Percentiles rank a stretch among this genome's conserved stretches.
These are phyloP conservation scores for Gandaritis pyraliata DNA, from an alignment of 2,888 invertebrate genomes.

Conservation along the genomic window DNA sequence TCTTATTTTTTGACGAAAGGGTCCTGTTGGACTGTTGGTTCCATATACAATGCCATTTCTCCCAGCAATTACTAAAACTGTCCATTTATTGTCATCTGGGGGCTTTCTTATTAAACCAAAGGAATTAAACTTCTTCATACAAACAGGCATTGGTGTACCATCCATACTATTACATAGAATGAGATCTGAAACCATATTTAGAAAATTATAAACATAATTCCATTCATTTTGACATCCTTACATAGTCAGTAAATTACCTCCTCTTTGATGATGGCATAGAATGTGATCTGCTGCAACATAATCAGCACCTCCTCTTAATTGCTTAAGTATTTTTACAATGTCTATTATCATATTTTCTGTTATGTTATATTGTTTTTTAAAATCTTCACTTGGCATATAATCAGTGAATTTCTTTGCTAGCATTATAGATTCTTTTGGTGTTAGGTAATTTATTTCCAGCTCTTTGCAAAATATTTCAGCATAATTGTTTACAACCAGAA, in stretches of 20 bases:
- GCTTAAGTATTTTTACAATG: constrained; percentile 75
- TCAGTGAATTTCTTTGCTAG: constrained; percentile 86
- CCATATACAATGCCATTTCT: constrained; percentile 85
- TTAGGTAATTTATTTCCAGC: constrained; percentile 83
- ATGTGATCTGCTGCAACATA: constrained; percentile 83
- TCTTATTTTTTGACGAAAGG: constrained; percentile 84
- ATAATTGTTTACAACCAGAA: constrained; percentile 86
- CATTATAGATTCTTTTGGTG: constrained; percentile 69
- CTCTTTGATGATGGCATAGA: constrained; percentile 87
- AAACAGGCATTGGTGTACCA: constrained; percentile 77
- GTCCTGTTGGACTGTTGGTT: constrained; percentile 81
- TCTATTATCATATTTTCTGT: constrained; percentile 85
- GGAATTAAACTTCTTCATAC: constrained; percentile 68
- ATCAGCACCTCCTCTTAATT: constrained; percentile 77
- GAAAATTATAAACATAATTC: not conserved
- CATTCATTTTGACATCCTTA: not conserved
- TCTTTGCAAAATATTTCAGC: constrained; percentile 85
- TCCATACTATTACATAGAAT: constrained; percentile 83
- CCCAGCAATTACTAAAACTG: constrained; percentile 84
- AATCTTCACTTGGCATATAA: constrained; percentile 81
- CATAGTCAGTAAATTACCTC: constrained; percentile 67
- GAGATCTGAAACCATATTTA: constrained; percentile 76
- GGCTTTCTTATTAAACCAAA: constrained; percentile 73
- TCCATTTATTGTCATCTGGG: constrained; percentile 76
- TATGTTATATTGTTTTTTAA: constrained; percentile 78